Evolutionary conservation across 2,797 vertebrate genomes (phyloP).

Genomic region (Pitangus sulphuratus): DNA sequence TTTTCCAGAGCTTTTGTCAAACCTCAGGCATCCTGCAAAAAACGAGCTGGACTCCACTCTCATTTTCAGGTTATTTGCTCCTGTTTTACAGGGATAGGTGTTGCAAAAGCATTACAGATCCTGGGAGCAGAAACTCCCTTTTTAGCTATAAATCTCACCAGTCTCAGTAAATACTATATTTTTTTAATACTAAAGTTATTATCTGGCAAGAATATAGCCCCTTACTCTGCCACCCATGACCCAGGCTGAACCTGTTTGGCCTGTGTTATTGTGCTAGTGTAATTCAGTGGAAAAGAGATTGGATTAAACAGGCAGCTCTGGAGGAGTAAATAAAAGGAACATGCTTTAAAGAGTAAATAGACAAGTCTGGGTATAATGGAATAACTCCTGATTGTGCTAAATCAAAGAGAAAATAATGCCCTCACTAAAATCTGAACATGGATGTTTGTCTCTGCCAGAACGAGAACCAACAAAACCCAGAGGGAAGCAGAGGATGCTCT

Average conservation of each 20-base stretch:
- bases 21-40: not conserved
- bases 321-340: constrained; percentile 52
- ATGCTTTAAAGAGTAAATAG: constrained; percentile 65
- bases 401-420: constrained; percentile 38
- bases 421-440: not conserved
- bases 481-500: not conserved
- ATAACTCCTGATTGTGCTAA: constrained; percentile 27
- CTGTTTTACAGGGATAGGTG: not conserved
- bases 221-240: not conserved
- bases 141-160: not conserved
- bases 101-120: not conserved
- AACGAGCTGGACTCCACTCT: fast-evolving
- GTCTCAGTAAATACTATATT: not conserved
- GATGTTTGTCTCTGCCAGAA: not conserved
- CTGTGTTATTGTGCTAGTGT: constrained; percentile 53
- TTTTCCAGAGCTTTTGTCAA: not conserved
- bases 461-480: not conserved
- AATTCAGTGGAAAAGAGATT: constrained; percentile 67
- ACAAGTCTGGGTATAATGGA: constrained; percentile 48
- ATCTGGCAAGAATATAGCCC: not conserved
- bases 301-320: constrained; percentile 53
- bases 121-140: not conserved
- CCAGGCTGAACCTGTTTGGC: constrained; percentile 54
- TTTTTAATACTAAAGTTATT: not conserved
- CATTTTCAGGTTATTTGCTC: not conserved